These are phyloP conservation scores for Pangasius larnaudii DNA, from an alignment of 2,797 vertebrate genomes.

Conservation along the genomic window DNA sequence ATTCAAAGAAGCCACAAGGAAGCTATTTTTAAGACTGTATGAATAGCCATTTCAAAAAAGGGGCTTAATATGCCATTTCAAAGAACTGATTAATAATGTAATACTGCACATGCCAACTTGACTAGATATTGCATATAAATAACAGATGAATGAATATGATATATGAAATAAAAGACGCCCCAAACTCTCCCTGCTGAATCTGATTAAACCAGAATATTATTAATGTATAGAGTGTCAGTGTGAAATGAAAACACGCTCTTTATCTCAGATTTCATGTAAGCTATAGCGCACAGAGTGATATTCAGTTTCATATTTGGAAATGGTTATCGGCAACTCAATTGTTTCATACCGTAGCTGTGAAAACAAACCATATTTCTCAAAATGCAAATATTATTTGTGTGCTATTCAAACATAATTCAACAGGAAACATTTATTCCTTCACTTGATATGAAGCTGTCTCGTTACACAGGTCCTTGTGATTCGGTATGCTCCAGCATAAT, in stretches of 20 bases:
- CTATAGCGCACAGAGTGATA: background rate
- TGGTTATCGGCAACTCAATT: background rate
- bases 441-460: background rate
- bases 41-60: background rate
- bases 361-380: background rate
- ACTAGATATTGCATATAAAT: background rate
- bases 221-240: background rate
- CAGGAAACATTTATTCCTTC: background rate
- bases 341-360: background rate
- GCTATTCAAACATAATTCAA: background rate
- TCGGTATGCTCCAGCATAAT: conserved; percentile 4
- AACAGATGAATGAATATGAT: background rate
- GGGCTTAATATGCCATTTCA: background rate
- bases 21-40: background rate
- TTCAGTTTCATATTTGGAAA: background rate
- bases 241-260: background rate
- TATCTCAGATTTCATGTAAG: background rate
- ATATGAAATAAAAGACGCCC: background rate
- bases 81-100: background rate
- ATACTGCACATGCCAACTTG: background rate
- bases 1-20: background rate
- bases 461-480: background rate
- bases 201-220: background rate
- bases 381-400: background rate
- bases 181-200: background rate